Base-by-base conservation (phyloP, 2,113 vertebrate genomes). In the Nothobranchius kuhntae region DNA sequence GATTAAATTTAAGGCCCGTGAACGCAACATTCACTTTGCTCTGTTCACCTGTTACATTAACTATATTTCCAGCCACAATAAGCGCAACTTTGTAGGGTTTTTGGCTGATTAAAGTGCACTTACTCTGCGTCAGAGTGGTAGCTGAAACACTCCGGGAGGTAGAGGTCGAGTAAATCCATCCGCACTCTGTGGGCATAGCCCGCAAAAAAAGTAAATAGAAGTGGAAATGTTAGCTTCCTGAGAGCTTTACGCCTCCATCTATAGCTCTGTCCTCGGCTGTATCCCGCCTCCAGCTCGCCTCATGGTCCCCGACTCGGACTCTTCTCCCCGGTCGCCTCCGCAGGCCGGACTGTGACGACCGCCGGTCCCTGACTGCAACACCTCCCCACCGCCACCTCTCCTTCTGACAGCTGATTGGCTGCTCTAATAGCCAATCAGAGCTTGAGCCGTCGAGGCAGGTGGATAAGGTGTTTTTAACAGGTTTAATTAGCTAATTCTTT, bases 111-210 rank as follows among this genome's bases (percentile, higher is more conserved):
- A 51, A 44, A 59, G 68, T 26, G 72, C 82, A 91, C 90, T 91
- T 85, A 91, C 90, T 89, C 86, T 47, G 83, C 61, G 79, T 88
- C 87, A 77, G 85, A 83, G 89, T 89, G 86, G 75, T 87, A 91
- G 74, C 85, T 89, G 84, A 91, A 91, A 50, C 89, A 91, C 89
- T 90, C 89, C 10, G 89, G 90, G 68, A 91, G 90, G 80, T 91
- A 90, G 57, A 91, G 85, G 81, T 89, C 89, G 42, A 91, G 87
- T 88, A 91, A 82, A 90, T 91, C 90, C 90, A 91, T 91, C 77
- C 72, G 89, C 65, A 68, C 68, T 77, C 61, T 86, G 77, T 61
- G 71, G 86, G 68, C 90, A 90, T 89, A 62, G 72, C 87, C 84
- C 40, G 56, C 36, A 58, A 64, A 78, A 21, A 42, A 12, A 17